These are phyloP conservation scores for Neria commutata DNA, from an alignment of 2,888 invertebrate species.

Conservation along the genomic window DNA sequence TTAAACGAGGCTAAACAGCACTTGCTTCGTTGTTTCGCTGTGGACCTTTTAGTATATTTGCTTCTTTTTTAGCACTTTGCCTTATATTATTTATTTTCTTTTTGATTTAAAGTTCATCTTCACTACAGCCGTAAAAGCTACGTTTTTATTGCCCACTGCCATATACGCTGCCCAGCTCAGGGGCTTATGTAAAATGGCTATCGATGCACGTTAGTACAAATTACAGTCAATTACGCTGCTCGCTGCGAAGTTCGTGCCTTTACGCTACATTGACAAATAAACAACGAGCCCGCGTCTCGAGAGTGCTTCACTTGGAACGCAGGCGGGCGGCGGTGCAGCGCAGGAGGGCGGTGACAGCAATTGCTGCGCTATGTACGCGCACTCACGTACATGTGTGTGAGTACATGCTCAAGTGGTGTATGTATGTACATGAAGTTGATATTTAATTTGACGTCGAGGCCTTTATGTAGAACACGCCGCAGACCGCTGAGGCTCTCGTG, in stretches of 20 bases:
- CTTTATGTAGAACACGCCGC: too few relatives aligned
- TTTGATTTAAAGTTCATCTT: neutral
- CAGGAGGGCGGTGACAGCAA: neutral
- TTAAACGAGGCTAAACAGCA: too few relatives aligned
- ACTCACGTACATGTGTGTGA: too few relatives aligned
- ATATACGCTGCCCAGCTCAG: too few relatives aligned
- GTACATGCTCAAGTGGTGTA: too few relatives aligned
- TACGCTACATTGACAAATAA: neutral
- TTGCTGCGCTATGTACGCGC: too few relatives aligned
- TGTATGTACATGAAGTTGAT: neutral
- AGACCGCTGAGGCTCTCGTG: conserved; percentile 12
- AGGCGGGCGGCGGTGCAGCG: neutral
- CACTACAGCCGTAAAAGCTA: too few relatives aligned
- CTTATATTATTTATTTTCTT: conserved; percentile 1
- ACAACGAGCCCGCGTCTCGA: neutral
- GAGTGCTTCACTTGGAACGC: neutral
- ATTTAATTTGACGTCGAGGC: neutral
- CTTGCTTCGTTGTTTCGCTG: neutral
- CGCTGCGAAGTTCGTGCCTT: neutral
- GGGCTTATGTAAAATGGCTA: too few relatives aligned
- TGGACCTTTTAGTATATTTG: neutral
- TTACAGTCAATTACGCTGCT: too few relatives aligned
- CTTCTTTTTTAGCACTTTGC: neutral
- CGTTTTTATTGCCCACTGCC: too few relatives aligned
- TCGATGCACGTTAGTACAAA: too few relatives aligned